Evolutionary conservation across 2,888 invertebrate genomes (phyloP).

Genomic region (Caenorhabditis sp.): DNA sequence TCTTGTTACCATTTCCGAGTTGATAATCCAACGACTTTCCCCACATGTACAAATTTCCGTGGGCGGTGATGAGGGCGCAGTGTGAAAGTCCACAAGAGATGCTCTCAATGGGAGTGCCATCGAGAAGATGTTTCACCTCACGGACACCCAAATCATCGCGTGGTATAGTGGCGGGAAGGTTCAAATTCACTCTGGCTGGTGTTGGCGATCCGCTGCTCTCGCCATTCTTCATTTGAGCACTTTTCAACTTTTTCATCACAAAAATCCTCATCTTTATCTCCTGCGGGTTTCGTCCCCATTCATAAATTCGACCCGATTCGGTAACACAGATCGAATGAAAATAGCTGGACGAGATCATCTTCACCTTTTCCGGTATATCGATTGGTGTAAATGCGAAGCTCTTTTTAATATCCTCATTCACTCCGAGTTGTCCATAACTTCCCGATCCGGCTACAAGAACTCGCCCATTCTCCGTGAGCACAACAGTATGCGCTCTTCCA

Average conservation of each 20-base stretch:
- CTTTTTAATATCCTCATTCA: constrained; percentile 50
- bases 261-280: constrained; percentile 61
- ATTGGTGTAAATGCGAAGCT: constrained; percentile 36
- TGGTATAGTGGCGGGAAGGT: constrained; percentile 49
- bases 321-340: constrained; percentile 64
- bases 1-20: constrained; percentile 63
- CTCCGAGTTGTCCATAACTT: constrained; percentile 54
- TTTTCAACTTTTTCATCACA: constrained; percentile 51
- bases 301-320: constrained; percentile 45
- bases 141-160: constrained; percentile 49
- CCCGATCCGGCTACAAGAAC: constrained; percentile 42
- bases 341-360: constrained; percentile 19
- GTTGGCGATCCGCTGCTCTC: constrained; percentile 2
- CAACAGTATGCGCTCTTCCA: constrained; percentile 54
- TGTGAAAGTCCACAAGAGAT: constrained; percentile 65
- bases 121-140: constrained; percentile 48
- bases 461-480: constrained; percentile 42
- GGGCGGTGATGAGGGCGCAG: constrained; percentile 56
- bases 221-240: constrained; percentile 35
- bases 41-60: constrained; percentile 65
- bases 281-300: constrained; percentile 67
- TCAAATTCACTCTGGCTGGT: constrained; percentile 26
- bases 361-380: neutral
- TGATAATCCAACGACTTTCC: constrained; percentile 65
- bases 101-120: constrained; percentile 28